Percentiles rank a stretch among this genome's conserved stretches.
Evolutionary conservation across 1,140 invertebrate species (phyloP).

Genomic region (Caenorhabditis remanei): DNA sequence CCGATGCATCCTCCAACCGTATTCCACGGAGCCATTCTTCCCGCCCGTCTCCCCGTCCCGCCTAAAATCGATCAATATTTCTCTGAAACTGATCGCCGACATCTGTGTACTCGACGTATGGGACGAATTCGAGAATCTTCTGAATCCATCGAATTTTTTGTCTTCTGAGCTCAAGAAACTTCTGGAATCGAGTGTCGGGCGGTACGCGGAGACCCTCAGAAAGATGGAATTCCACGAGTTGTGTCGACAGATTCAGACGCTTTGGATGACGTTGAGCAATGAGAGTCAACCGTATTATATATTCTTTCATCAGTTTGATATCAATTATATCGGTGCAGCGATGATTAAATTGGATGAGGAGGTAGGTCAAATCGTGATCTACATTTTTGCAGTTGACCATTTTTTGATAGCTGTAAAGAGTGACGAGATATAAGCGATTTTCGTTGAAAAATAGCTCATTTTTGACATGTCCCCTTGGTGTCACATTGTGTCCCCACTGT

Average conservation of each 20-base stretch:
- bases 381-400: too few relatives aligned
- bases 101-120: slow-evolving; percentile 31
- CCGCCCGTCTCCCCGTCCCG: neutral
- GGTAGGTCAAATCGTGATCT: neutral
- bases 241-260: neutral
- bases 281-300: slow-evolving; percentile 21
- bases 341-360: slow-evolving; percentile 24
- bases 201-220: slow-evolving; percentile 1
- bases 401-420: neutral
- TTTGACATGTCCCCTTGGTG: too few relatives aligned
- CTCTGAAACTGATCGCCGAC: slow-evolving; percentile 27
- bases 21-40: slow-evolving; percentile 3
- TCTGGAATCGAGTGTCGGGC: neutral
- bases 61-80: slow-evolving; percentile 11
- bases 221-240: slow-evolving; percentile 37
- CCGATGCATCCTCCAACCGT: slow-evolving; percentile 2
- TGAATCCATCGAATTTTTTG: slow-evolving; percentile 42
- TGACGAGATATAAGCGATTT: too few relatives aligned
- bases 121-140: slow-evolving; percentile 28
- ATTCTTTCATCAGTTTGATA: slow-evolving; percentile 52
- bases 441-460: too few relatives aligned
- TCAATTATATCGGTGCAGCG: slow-evolving; percentile 33
- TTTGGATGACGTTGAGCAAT: slow-evolving; percentile 7
- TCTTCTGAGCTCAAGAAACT: slow-evolving; percentile 18
- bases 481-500: too few relatives aligned